A percentile compares a stretch with the other conserved stretches of the same genome.
Evolutionary conservation across 2,888 invertebrate species (phyloP).

Genomic region (Pterostichus niger): DNA sequence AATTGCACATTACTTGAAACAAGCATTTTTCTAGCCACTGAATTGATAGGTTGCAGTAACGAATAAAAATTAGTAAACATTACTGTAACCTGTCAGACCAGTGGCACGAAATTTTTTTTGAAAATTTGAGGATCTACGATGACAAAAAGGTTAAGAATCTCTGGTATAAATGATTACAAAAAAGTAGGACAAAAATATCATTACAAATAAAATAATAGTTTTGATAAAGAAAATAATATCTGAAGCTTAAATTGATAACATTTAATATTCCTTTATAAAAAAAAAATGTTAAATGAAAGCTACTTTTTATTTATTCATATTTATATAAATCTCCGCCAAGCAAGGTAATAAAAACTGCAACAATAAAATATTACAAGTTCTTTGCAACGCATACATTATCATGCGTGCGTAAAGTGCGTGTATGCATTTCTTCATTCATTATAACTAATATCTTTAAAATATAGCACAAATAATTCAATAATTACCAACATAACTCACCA

Average conservation of each 20-base stretch:
- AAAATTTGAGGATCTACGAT: too few relatives aligned
- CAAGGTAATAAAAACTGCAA: neutral
- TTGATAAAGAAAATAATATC: neutral
- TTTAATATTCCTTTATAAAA: conserved; percentile 1
- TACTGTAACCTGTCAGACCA: too few relatives aligned
- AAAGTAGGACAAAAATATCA: too few relatives aligned
- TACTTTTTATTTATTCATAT: conserved; percentile 10
- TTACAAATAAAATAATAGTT: too few relatives aligned
- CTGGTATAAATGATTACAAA: too few relatives aligned
- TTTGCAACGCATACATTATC: conserved; percentile 8
- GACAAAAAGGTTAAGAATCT: too few relatives aligned
- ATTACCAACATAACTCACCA: conserved; percentile 49
- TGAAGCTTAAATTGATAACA: neutral
- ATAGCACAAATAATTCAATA: conserved; percentile 54
- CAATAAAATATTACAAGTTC: conserved; percentile 32
- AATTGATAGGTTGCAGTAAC: too few relatives aligned
- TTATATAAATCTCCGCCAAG: conserved; percentile 5
- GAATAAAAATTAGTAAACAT: too few relatives aligned
- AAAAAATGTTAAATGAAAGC: conserved; percentile 25
- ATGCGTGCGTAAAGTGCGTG: conserved; percentile 38
- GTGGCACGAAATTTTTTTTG: too few relatives aligned
- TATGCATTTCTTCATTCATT: conserved; percentile 21
- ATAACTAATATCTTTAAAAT: conserved; percentile 28
- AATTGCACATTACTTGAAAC: too few relatives aligned
- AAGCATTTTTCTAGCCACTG: too few relatives aligned